Evolutionary conservation across 2,797 vertebrate species (phyloP), one percentile per base, ranked within the genome.

Genomic region (Pampus argenteus): DNA sequence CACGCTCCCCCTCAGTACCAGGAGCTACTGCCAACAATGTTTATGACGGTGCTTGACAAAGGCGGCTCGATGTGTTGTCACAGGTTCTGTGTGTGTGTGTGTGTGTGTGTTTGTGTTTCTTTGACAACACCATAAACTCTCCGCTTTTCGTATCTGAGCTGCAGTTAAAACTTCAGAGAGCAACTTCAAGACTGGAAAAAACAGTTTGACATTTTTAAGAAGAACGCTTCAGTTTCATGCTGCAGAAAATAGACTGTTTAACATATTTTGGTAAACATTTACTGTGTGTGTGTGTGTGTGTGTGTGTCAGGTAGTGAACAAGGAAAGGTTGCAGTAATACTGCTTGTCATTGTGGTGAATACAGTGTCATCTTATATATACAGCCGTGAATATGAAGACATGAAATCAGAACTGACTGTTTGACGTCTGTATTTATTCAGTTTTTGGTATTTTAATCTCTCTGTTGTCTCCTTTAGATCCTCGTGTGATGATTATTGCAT

Each of bases 201-300:
- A 10, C 2, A 47, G 57, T 65, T 44, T 72, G 79, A 74, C 62
- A 63, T 3, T 22, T 70, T 79, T 23, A 17, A 57, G 56, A 29
- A 29, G 26, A 50, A 68, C 31, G 47, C 45, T 36, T 67, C 54
- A 59, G 18, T 55, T 25, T 62, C 61, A 63, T 8, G 5, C 62
- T 31, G 74, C 74, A 67, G 77, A 77, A 74, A 84, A 77, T 74
- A 79, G 73, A 61, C 66, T 68, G 49, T 26, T 80, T 79, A 83
- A 72, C 71, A 83, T 69, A 68, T 56, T 50, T 31, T 8, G 25
- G 60, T 65, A 73, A 69, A 81, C 71, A 17, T 49, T 6, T 4
- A 1, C 25, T 18, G 9, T 44, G 29, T 55, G 23, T 40, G 38
- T 52, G 29, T 49, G 31, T 40, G 50, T 36, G 63, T n/a, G 64